A percentile compares a stretch with the other conserved stretches of the same genome.
Conservation (phyloP, 2,888 invertebrate genomes). For the Pyrochroa serraticornis region DNA sequence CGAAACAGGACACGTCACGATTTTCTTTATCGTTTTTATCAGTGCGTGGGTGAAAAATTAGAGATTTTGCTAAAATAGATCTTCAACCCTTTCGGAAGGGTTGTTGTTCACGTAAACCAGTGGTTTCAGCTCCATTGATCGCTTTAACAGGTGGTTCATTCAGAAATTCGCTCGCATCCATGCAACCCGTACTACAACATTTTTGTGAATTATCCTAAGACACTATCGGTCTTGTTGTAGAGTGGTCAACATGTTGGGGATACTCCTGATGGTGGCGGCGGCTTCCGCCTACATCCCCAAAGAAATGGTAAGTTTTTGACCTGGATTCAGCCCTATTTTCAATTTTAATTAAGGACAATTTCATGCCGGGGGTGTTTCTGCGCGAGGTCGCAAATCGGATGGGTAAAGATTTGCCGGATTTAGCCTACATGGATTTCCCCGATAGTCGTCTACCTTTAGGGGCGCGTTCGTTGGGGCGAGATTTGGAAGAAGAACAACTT, state of each 20-base stretch:
- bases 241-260: conserved; percentile 41
- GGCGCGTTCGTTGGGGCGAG: conserved; percentile 53
- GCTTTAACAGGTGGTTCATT: conserved; percentile 39
- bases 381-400: conserved; percentile 80
- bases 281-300: conserved; percentile 51
- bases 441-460: conserved; percentile 55
- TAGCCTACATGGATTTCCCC: conserved; percentile 70
- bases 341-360: conserved; percentile 39
- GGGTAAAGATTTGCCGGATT: conserved; percentile 75
- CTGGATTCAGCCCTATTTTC: conserved; percentile 2
- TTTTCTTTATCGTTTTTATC: not conserved
- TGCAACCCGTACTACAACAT: conserved; percentile 34
- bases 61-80: not conserved
- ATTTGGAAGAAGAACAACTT: conserved; percentile 59
- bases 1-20: not conserved
- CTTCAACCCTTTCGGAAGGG: not conserved
- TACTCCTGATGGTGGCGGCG: conserved; percentile 43
- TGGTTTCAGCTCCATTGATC: conserved; percentile 23
- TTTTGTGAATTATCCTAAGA: conserved; percentile 33
- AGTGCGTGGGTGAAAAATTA: no score
- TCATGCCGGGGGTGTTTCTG: conserved; percentile 74
- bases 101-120: not conserved
- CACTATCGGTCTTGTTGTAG: conserved; percentile 9
- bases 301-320: conserved; percentile 50
- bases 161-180: conserved; percentile 29